Evolutionary conservation across 1,140 invertebrate species (phyloP).

Genomic region (Drosophila nigrodunni): DNA sequence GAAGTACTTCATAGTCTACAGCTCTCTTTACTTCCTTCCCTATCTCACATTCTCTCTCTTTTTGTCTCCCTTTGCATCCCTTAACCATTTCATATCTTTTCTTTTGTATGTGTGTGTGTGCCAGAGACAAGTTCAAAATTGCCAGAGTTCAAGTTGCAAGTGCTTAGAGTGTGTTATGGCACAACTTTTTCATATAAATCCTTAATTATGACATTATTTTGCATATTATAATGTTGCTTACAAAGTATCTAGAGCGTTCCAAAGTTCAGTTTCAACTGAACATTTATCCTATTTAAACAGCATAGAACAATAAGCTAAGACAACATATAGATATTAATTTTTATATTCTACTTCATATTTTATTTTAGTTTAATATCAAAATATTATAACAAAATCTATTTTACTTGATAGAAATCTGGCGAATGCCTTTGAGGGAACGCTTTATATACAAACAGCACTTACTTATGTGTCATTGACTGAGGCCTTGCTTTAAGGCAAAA

Average conservation of each 20-base stretch:
- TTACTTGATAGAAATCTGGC: not conserved
- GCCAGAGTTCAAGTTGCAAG: conserved; percentile 58
- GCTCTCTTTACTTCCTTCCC: not conserved
- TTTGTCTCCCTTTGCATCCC: too few species aligned
- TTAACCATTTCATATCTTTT: too few species aligned
- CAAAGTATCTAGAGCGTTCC: not conserved
- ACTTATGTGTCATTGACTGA: conserved; percentile 39
- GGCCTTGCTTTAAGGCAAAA: conserved; percentile 27
- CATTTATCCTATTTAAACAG: not conserved
- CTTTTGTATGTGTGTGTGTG: conserved; percentile 10
- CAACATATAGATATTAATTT: too few species aligned
- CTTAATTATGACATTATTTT: conserved; percentile 81
- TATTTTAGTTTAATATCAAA: too few species aligned
- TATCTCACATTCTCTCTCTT: not conserved
- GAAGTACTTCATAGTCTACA: conserved; percentile 47
- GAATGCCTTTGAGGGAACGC: not conserved
- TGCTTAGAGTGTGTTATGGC: conserved; percentile 61
- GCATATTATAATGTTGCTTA: conserved; percentile 66
- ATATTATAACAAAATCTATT: not conserved
- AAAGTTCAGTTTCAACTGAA: not conserved
- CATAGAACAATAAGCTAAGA: too few species aligned
- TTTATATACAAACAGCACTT: not conserved
- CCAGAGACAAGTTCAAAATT: conserved; percentile 65
- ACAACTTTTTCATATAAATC: conserved; percentile 77
- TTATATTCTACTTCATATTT: too few species aligned